Base-by-base conservation (phyloP, 2,888 invertebrate genomes). In the Aquatica leii region DNA sequence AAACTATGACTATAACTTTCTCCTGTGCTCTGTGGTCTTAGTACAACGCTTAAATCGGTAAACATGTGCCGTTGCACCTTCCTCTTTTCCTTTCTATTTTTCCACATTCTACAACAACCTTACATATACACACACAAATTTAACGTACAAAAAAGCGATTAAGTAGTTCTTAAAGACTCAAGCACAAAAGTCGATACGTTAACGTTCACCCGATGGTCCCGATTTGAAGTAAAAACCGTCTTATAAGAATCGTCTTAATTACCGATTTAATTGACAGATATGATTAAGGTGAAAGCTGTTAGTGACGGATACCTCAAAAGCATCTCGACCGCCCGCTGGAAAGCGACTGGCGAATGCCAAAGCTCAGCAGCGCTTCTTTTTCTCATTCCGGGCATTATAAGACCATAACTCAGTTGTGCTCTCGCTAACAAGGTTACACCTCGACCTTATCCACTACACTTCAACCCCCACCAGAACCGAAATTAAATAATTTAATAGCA, bases 401-500 rank as follows among this genome's bases (percentile, higher is more conserved):
- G 81, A 77, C 80, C 80, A 82, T 81, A 81, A 81, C 80, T 81
- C 81, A 81, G 81, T 80, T 80, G 79, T 78, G 79, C 77, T 74
- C 71, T 73, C 76, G 81, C 80, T 82, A 82, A 82, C 81, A 80
- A 82, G 80, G 81, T 82, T 82, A 81, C 83, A 81, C 82, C 80
- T 80, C 80, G 82, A 80, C 81, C 80, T 80, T 79, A 78, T 77
- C 76, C 77, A 78, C 78, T 77, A 75, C 76, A 74, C 72, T 71
- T 66, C 74, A 69, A 69, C 74, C 77, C 76, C 77, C 75, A 72
- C 76, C 74, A 73, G 74, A 74, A 74, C 77, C 78, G 79, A 82
- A 82, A 82, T 82, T 82, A 82, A 82, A 82, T 82, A 82, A 83
- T 82, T 82, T 82, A 82, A 82, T 83, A 82, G 78, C 77, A 78